Evolutionary conservation across 37 sponge, comb jelly and placozoan species (phyloP), one percentile per base, ranked within the genome.

Genomic region (Aphrocallistes beatrix): DNA sequence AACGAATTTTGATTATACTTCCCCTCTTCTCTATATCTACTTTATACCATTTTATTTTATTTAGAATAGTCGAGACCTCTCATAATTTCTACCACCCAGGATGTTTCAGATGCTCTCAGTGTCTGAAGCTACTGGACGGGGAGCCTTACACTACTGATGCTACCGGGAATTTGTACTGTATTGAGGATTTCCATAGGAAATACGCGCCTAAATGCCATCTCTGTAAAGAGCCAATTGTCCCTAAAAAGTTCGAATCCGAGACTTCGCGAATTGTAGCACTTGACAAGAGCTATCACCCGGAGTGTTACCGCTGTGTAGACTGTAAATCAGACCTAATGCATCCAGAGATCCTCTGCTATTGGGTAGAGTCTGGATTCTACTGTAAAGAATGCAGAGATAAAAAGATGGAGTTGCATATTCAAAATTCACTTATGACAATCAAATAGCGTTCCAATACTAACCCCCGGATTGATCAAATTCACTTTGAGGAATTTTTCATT

Each of bases 41-140:
- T 60, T 25, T 60, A 60, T 60, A 42, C 6, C 45, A 42, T 42
- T 16, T 16, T 6, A 25, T 25, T 32, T 60, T 25, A 32, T 13
- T 60, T 60, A 60, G 75, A 60, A 30, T 60, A 32, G n/a, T 60
- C 34, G 75, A 60, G 75, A 60, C 75, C n/a, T 60, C 75, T 32
- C 8, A 28, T 13, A 25, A 25, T 13, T 6, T 32, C 50, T 91
- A 84, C 82, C 92, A 91, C 39, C 82, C 81, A 3, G 92, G 89
- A 6, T 91, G 92, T 83, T 91, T 89, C 81, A 36, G n/a, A 8
- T 91, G 92, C 86, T 16, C 49, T 0, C 81, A 82, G 36, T 91
- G 92, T 81, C 37, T 40, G 1, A 38, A 34, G 0, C 37, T 25
- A 0, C 37, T 87, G 21, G 34, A 21, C 21, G 83, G 83, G 21